A percentile compares a stretch with the other conserved stretches of the same genome.
Evolutionary conservation across 1,140 invertebrate genomes (phyloP).

Genomic region (Procambarus clarkii): DNA sequence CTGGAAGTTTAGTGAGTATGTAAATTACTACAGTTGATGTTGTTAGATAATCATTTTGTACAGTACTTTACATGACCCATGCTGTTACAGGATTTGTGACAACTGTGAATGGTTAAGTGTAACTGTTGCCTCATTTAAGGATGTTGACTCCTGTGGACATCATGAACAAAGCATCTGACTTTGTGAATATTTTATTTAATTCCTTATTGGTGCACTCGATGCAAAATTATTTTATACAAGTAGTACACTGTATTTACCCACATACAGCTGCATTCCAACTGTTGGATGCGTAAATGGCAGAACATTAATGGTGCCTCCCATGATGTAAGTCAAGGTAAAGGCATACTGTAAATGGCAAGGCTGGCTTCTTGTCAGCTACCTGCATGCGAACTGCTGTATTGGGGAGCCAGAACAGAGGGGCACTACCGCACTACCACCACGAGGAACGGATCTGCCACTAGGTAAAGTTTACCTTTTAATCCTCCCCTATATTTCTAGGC

Average conservation of each 20-base stretch:
- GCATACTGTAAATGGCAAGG: constrained; percentile 1
- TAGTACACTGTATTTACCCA: not conserved
- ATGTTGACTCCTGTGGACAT: constrained; percentile 5
- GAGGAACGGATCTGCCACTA: constrained; percentile 28
- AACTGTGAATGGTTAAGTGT: constrained; percentile 25
- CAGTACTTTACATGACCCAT: not conserved
- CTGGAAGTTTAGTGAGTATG: not conserved
- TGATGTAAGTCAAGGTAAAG: not conserved
- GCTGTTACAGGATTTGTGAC: constrained; percentile 11
- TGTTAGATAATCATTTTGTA: constrained; percentile 3
- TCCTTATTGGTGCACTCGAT: constrained; percentile 21
- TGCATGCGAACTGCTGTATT: constrained; percentile 1
- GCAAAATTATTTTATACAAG: constrained; percentile 17
- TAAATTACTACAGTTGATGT: not conserved
- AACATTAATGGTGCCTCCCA: not conserved
- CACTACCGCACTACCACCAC: constrained; percentile 7
- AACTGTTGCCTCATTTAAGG: not conserved
- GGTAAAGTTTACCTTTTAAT: constrained; percentile 16
- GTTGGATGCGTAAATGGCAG: constrained; percentile 14
- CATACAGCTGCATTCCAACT: constrained; percentile 10
- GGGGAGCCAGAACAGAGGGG: not conserved
- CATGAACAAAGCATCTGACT: constrained; percentile 5
- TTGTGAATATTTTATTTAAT: constrained; percentile 12
- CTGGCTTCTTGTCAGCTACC: not conserved
- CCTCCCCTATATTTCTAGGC: constrained; percentile 38